Conservation (phyloP, 2,888 invertebrate genomes). For the Didymodactylos carnosus region DNA sequence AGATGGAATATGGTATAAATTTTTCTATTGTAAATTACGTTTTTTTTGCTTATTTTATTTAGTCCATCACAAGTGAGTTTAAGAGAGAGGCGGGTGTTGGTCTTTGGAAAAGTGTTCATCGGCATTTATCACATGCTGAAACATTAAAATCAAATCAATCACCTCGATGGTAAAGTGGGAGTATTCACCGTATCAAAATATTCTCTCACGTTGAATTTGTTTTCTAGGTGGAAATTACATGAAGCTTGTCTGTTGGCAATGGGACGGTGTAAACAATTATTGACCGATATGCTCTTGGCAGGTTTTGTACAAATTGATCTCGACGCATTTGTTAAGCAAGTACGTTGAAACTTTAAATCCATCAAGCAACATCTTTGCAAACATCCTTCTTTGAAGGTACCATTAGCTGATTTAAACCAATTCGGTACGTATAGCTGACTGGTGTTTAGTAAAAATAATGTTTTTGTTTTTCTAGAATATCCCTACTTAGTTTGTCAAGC, state of each 20-base stretch:
- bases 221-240: constrained; percentile 45
- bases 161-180: background rate
- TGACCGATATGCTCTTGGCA: constrained; percentile 31
- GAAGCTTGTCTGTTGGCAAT: constrained; percentile 48
- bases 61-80: constrained; percentile 39
- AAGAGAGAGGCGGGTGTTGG: constrained; percentile 40
- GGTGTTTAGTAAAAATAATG: background rate
- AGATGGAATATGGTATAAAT: constrained; percentile 17
- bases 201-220: background rate
- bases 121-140: constrained; percentile 33
- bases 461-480: background rate
- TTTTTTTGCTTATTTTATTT: constrained; percentile 12
- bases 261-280: constrained; percentile 38
- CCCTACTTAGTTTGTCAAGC: background rate
- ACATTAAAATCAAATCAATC: background rate
- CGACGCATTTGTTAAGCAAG: constrained; percentile 35
- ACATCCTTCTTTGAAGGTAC: too few relatives aligned
- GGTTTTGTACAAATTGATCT: constrained; percentile 33
- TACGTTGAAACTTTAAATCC: too few relatives aligned
- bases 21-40: background rate
- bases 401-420: constrained; percentile 37
- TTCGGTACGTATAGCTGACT: constrained; percentile 28
- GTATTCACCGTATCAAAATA: background rate
- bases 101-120: constrained; percentile 42
- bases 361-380: too few relatives aligned